Percentiles rank a stretch among this genome's conserved stretches.
Conservation (phyloP, 2,888 invertebrate genomes). For the Metacarcinus magister region DNA sequence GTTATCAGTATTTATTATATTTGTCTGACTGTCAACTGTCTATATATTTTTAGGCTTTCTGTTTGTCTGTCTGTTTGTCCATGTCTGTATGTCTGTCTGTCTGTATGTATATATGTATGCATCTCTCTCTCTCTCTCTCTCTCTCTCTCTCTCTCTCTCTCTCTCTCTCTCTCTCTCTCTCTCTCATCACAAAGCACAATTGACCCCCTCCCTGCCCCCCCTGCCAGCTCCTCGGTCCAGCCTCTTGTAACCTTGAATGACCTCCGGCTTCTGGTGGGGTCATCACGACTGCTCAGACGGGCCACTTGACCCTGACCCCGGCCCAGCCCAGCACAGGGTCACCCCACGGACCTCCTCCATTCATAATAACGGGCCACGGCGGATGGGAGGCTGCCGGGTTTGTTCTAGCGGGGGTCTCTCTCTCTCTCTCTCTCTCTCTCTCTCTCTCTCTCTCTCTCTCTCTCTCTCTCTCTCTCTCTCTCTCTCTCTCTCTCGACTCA, state of each 20-base stretch:
- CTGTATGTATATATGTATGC: not conserved
- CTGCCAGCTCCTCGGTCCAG: not conserved
- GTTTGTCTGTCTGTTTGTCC: not conserved
- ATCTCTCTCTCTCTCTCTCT: slow-evolving; percentile 27
- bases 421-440: slow-evolving; percentile 29
- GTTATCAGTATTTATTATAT: not conserved
- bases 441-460: slow-evolving; percentile 11
- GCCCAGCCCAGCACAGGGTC: not conserved
- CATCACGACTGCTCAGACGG: slow-evolving; percentile 21
- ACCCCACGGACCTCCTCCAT: not conserved
- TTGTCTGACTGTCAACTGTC: not conserved
- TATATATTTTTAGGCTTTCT: not conserved
- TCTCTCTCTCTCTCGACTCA: not conserved
- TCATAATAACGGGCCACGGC: not conserved
- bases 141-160: not conserved
- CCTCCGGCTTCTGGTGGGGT: slow-evolving; percentile 16
- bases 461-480: slow-evolving; percentile 29
- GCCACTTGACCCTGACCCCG: not conserved
- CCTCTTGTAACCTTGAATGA: not conserved
- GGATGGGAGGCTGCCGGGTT: not conserved
- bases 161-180: not conserved
- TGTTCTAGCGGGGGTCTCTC: not conserved
- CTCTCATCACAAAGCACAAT: not conserved
- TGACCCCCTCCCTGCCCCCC: not conserved
- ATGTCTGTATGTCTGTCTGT: not conserved